Evolutionary conservation across 2,888 invertebrate species (phyloP), one percentile per base, ranked within the genome.

Genomic region (Aporophyla nigra): DNA sequence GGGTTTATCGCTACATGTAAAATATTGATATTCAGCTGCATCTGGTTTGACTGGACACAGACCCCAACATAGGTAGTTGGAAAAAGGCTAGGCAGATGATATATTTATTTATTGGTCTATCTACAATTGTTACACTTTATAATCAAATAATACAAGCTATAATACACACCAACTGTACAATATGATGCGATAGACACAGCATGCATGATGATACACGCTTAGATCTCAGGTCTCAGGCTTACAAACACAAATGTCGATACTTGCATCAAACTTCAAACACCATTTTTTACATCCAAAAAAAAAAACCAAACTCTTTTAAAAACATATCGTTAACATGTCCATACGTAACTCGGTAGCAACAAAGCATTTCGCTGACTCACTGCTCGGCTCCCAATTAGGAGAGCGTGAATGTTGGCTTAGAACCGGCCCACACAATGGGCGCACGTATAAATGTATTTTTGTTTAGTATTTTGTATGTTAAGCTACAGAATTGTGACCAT

Each of bases 271-370:
- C 56, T n/a, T 14, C 51, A 59, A 19, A 51, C 46, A 62, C n/a
- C n/a, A 66, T 66, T 51, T 53, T 5, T 54, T 12, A 12, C 19
- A 53, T 5, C 27, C 6, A 0, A 63, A 75, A 71, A 74, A 78
- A 72, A 63, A 40, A 33, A 33, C 33, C 1, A 33, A 33, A 33
- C 51, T 54, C 59, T 70, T 86, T 76, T 56, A 74, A 69, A 82
- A 85, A 75, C 78, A 78, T 86, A 85, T 82, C 81, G 80, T 82
- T 81, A 86, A 58, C 65, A 67, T 66, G 49, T 67, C 56, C 27
- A 51, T 19, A 74, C 84, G 88, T 89, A 89, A 80, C 79, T 66
- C 79, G n/a, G 88, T 75, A 88, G 88, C 79, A 53, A 89, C 89
- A 89, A 88, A 77, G 77, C 14, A 5, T 74, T 80, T 12, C 61